These are phyloP conservation scores for Hymenopus coronatus DNA, from an alignment of 2,888 invertebrate genomes.

Conservation along the genomic window DNA sequence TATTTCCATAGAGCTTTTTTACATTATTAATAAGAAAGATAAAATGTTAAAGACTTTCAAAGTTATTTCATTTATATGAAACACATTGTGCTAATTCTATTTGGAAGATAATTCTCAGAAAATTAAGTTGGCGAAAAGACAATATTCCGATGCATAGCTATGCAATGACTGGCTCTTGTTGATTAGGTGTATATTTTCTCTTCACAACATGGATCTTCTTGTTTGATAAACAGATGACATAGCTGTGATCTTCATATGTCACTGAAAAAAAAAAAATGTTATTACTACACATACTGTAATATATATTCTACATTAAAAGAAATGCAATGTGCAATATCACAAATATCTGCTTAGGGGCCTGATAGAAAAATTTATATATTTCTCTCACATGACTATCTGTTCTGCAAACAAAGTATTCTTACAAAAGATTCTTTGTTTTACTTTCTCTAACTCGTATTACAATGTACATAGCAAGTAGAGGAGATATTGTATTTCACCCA, in stretches of 20 bases:
- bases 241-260: constrained; percentile 80
- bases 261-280: constrained; percentile 53
- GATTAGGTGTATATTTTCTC: constrained; percentile 38
- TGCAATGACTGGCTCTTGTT: constrained; percentile 17
- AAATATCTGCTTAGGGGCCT: too few species aligned
- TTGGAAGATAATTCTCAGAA: background rate
- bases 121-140: too few species aligned
- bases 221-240: constrained; percentile 83
- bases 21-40: background rate
- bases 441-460: too few species aligned
- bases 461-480: too few species aligned
- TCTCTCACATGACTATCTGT: too few species aligned
- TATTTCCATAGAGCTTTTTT: background rate
- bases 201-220: constrained; percentile 82
- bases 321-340: too few species aligned
- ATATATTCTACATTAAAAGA: too few species aligned
- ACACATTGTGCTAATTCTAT: background rate
- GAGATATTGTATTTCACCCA: too few species aligned
- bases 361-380: too few species aligned
- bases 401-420: too few species aligned
- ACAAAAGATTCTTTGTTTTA: too few species aligned
- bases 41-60: background rate
- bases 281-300: background rate
- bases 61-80: background rate
- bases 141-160: background rate